Evolutionary conservation across 2,888 invertebrate species (phyloP).

Genomic region (Eugnorisma glareosa): DNA sequence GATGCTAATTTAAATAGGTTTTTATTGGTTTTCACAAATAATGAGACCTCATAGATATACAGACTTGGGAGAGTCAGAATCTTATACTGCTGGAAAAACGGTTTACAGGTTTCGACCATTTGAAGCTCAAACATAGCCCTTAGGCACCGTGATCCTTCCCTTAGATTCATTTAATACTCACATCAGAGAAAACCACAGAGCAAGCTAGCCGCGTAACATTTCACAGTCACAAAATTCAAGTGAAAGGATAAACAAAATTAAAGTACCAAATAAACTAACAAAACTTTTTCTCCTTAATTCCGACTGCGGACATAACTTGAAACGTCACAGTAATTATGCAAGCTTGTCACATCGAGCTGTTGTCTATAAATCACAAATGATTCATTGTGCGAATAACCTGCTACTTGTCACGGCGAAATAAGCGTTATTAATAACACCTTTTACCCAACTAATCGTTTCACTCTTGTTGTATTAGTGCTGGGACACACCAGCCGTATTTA

Average conservation of each 20-base stretch:
- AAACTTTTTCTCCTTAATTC: conserved; percentile 45
- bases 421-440: conserved; percentile 64
- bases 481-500: background rate
- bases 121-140: no score
- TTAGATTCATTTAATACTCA: background rate
- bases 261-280: conserved; percentile 33
- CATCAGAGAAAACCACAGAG: background rate
- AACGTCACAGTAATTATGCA: conserved; percentile 60
- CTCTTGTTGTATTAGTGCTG: conserved; percentile 39
- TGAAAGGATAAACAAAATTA: conserved; percentile 25
- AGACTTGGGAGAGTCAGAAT: no score
- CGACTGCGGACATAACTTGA: conserved; percentile 38
- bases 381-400: conserved; percentile 65
- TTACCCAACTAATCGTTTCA: conserved; percentile 53
- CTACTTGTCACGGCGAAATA: conserved; percentile 54
- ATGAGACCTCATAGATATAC: no score
- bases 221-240: background rate
- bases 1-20: no score
- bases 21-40: no score
- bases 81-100: no score
- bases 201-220: background rate
- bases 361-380: conserved; percentile 69
- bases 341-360: conserved; percentile 60
- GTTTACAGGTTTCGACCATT: no score
- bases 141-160: no score